phyloP scores from a whole-genome alignment of 2,797 vertebrate species.

The Scleropages formosus region DNA sequence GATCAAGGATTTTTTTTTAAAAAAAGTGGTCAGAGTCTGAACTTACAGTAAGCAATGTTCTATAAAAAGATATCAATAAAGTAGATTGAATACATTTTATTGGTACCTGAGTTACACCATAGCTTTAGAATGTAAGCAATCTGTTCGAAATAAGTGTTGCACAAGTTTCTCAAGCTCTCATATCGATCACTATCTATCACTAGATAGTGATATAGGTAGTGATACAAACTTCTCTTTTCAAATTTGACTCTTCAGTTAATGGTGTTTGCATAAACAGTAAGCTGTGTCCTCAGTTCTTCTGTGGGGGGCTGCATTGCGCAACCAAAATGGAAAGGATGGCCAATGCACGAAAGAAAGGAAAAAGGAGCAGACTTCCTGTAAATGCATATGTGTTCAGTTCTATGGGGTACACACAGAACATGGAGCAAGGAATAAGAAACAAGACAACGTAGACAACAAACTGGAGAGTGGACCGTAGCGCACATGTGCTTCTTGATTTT shows the following conservation, averaged over 20 bases:
- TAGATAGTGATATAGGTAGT: no score
- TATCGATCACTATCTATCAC: no score
- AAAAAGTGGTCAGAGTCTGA: no score
- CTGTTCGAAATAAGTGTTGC: slow-evolving; percentile 7
- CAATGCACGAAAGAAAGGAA: slow-evolving; percentile 5
- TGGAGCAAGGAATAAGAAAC: slow-evolving; percentile 14
- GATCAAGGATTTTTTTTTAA: no score
- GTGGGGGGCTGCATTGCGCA: slow-evolving; percentile 10
- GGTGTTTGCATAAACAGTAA: slow-evolving; percentile 3
- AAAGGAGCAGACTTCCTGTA: background rate
- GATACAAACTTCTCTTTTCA: no score
- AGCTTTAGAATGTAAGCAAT: slow-evolving; percentile 17
- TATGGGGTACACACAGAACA: background rate
- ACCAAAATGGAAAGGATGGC: background rate
- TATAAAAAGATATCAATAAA: slow-evolving; percentile 2
- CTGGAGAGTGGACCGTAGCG: background rate
- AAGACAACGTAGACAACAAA: background rate
- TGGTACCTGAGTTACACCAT: slow-evolving; percentile 3
- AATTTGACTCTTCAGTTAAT: background rate
- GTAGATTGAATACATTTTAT: background rate
- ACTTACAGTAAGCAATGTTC: background rate
- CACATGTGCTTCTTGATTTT: slow-evolving; percentile 11
- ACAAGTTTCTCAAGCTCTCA: background rate
- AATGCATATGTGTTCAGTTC: background rate
- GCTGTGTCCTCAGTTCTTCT: background rate